Base-by-base conservation (phyloP, 2,113 vertebrate genomes). In the Paradoxurus hermaphroditus region DNA sequence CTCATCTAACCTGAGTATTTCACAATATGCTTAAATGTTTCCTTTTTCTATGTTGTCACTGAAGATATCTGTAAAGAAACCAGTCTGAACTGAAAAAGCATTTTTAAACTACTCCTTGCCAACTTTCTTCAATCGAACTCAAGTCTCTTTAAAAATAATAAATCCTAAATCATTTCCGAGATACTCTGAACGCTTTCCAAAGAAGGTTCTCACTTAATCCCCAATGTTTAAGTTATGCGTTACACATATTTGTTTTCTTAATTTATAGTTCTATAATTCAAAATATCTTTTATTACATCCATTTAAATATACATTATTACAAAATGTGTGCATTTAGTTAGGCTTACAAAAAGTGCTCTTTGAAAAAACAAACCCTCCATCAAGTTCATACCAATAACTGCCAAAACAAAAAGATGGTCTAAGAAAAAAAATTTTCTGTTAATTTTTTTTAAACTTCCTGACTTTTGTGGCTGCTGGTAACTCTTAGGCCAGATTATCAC, bases 361-460 rank as follows among this genome's bases (percentile, higher is more conserved):
- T 79, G 51, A 87, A 68, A 15, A 94, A 72, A 93, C 82, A 95
- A 95, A 95, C 19, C 34, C 78, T 90, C 51, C 25, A 70, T 97
- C 95, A 98, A 96, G 88, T 98, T 97, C 90, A 67, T 29, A 97
- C 91, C 65, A 84, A 67, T 96, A 97, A 93, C 95, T 98, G 85
- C 95, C 95, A 96, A 98, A 98, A 98, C 97, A 98, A 98, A 96
- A 98, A 89, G 94, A 96, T 93, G 96, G 62, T 88, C 82, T 97
- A 97, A 96, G 94, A 83, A 62, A 59, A 13, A 73, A 29, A 19
- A 95, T 95, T 94, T 91, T 97, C 90, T 97, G 93, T 94, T 86
- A 85, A 79, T 91, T 97, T 98, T 98, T 98, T 75, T 98, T 96
- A 67, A 96, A 93, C 97, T 98, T 98, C 97, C 98, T 98, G 94